Evolutionary conservation across 1,140 invertebrate species (phyloP).

Genomic region (Trigoniulus corallinus): DNA sequence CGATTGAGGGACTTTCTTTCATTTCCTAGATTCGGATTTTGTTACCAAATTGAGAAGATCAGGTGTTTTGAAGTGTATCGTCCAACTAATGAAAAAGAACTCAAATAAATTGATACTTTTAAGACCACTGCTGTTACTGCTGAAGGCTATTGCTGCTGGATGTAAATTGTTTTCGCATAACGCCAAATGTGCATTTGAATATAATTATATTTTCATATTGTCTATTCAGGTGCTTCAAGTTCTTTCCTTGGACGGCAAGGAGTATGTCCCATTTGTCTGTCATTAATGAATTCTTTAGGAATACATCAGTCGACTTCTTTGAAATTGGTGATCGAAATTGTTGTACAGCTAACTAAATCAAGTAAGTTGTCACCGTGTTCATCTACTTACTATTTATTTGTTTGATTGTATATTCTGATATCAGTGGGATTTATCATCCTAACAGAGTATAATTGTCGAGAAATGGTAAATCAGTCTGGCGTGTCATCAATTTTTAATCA

Average conservation of each 20-base stretch:
- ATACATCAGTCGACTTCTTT: conserved; percentile 42
- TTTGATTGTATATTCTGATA: conserved; percentile 5
- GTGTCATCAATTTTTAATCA: conserved; percentile 37
- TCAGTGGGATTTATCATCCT: conserved; percentile 4
- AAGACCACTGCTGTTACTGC: conserved; percentile 39
- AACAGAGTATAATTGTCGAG: conserved; percentile 35
- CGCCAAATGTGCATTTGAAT: neutral
- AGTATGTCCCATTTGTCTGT: conserved; percentile 39
- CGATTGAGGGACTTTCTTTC: neutral
- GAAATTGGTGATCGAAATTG: conserved; percentile 39
- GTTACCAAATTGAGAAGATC: conserved; percentile 37
- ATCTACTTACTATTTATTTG: too few relatives aligned
- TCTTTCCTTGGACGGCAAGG: conserved; percentile 43
- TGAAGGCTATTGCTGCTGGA: conserved; percentile 43
- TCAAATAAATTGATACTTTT: conserved; percentile 39
- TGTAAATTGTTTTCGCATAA: conserved; percentile 22
- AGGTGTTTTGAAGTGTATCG: conserved; percentile 40
- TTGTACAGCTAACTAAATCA: conserved; percentile 44
- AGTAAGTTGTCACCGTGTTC: conserved; percentile 35
- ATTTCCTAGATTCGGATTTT: conserved; percentile 39
- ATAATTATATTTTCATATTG: conserved; percentile 12
- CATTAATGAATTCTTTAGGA: conserved; percentile 39
- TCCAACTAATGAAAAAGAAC: conserved; percentile 39
- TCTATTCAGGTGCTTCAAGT: conserved; percentile 37
- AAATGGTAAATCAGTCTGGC: conserved; percentile 40